Percentiles rank a stretch among this genome's conserved stretches.
Evolutionary conservation across 1,140 invertebrate genomes (phyloP).

Genomic region (Gonioctena quinquepunctata): DNA sequence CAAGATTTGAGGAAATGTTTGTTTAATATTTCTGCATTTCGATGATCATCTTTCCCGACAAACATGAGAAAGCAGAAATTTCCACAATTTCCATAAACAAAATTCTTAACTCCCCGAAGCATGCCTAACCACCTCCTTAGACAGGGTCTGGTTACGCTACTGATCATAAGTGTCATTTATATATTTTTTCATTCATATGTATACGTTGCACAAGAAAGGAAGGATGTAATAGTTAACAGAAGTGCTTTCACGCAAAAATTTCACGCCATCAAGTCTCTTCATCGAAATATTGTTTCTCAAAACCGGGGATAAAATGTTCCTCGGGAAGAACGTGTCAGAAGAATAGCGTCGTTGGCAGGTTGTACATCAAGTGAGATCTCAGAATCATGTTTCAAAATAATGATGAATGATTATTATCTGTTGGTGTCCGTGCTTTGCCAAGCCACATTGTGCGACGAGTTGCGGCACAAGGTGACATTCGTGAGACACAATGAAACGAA

Average conservation of each 20-base stretch:
- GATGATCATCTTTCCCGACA: too few species aligned
- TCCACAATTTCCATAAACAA: too few species aligned
- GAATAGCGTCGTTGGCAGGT: neutral
- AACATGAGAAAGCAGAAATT: too few species aligned
- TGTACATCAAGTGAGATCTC: neutral
- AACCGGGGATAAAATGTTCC: neutral
- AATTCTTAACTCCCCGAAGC: too few species aligned
- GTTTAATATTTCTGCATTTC: too few species aligned
- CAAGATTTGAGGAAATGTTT: too few species aligned
- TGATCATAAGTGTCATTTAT: too few species aligned
- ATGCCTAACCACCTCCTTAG: too few species aligned
- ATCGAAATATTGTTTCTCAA: neutral
- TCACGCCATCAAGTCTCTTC: conserved; percentile 1
- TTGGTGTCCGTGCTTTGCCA: neutral
- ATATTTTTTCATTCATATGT: too few species aligned
- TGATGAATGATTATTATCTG: neutral
- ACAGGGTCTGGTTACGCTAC: too few species aligned
- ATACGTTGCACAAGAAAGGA: neutral
- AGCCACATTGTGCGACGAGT: neutral
- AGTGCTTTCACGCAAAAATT: conserved; percentile 1
- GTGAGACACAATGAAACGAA: too few species aligned
- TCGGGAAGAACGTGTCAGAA: neutral
- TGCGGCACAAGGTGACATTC: neutral
- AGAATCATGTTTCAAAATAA: neutral
- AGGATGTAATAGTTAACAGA: neutral